Percentiles rank a stretch among this genome's conserved stretches.
These are phyloP conservation scores for Lepidurus couesii DNA, from an alignment of 1,140 invertebrate genomes.

Conservation along the genomic window DNA sequence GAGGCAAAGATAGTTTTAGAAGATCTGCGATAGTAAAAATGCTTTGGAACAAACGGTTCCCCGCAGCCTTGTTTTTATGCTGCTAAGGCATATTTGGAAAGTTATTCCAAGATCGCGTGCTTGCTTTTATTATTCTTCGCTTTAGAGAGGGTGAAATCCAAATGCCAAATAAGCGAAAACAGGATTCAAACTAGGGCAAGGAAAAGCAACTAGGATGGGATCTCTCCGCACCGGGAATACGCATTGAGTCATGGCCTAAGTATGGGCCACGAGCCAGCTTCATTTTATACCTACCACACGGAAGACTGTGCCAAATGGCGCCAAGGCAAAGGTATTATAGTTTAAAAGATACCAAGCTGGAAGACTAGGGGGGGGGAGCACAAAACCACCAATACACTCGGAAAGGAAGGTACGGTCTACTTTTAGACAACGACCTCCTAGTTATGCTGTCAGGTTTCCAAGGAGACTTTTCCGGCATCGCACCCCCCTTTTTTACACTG, in stretches of 20 bases:
- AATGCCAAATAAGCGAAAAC: background rate
- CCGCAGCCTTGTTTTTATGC: no score
- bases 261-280: background rate
- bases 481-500: no score
- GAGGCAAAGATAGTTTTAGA: no score
- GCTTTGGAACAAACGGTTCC: no score
- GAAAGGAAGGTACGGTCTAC: background rate
- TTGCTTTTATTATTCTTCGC: no score
- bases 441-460: background rate
- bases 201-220: background rate
- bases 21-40: no score
- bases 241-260: slow-evolving; percentile 6
- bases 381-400: background rate
- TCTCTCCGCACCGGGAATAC: background rate
- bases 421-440: background rate
- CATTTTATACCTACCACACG: background rate
- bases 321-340: background rate
- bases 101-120: no score
- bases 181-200: background rate
- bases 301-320: background rate
- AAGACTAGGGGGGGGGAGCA: background rate
- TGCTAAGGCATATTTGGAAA: no score
- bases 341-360: background rate
- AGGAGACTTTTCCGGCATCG: no score
- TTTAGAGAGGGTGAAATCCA: no score